Conservation (phyloP, 2,888 invertebrate genomes). For the Mythimna vitellina region DNA sequence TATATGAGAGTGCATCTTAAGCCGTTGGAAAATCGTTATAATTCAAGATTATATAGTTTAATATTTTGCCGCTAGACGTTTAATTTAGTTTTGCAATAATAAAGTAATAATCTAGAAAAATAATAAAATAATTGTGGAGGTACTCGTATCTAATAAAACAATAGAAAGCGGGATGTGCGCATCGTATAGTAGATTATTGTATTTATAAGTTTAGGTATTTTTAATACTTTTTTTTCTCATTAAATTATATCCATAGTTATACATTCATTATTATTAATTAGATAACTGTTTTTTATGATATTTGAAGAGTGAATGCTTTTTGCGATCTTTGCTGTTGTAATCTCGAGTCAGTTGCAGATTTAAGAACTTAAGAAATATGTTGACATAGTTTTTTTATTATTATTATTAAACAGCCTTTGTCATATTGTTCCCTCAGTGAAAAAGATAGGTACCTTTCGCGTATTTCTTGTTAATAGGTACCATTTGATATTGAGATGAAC, state of each 20-base stretch:
- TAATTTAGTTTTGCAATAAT: conserved; percentile 10
- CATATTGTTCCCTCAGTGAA: background rate
- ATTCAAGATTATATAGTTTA: background rate
- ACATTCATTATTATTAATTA: background rate
- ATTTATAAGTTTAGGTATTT: background rate
- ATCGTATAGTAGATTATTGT: conserved; percentile 3
- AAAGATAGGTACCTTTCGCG: conserved; percentile 1
- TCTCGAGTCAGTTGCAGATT: conserved; percentile 33
- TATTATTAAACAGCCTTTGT: background rate
- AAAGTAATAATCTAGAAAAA: background rate
- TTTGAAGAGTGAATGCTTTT: conserved; percentile 19
- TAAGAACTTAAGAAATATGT: background rate
- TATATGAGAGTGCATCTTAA: background rate
- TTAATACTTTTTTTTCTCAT: background rate
- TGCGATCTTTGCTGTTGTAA: conserved; percentile 21
- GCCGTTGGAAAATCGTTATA: background rate
- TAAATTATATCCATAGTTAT: conserved; percentile 13
- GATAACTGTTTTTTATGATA: background rate
- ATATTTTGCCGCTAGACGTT: conserved; percentile 1
- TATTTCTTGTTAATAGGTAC: conserved; percentile 1
- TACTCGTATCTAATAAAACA: background rate
- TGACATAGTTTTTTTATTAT: background rate
- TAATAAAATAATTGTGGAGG: conserved; percentile 4
- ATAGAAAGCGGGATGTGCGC: conserved; percentile 1
- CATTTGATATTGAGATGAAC: background rate